Percentiles rank a stretch among this genome's conserved stretches.
phyloP scores from a whole-genome alignment of 2,888 invertebrate genomes.

The Onchidella celtica region DNA sequence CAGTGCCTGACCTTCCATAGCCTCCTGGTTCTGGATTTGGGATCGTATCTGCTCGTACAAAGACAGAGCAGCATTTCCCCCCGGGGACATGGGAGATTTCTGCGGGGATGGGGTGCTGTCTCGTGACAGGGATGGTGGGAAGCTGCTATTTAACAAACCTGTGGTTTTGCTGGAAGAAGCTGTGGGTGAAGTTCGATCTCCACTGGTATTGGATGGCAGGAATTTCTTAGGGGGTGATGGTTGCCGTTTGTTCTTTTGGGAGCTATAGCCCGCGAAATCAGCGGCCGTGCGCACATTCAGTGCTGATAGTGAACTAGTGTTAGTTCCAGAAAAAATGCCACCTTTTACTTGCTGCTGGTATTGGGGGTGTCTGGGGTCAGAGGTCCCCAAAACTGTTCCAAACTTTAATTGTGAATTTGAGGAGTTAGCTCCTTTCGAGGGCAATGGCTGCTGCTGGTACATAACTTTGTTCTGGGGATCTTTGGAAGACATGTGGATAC shows the following conservation, averaged over 20 bases:
- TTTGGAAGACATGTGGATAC: not conserved
- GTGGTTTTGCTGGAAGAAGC: not conserved
- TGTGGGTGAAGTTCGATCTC: not conserved
- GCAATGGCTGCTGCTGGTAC: not conserved
- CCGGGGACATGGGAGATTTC: slow-evolving; percentile 41
- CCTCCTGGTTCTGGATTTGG: slow-evolving; percentile 45
- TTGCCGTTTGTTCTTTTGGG: not conserved
- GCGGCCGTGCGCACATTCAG: not conserved
- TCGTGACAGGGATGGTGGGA: slow-evolving; percentile 12
- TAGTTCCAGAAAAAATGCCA: not conserved
- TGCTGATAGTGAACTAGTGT: not conserved
- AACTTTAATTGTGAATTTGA: slow-evolving; percentile 11
- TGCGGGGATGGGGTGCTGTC: slow-evolving; percentile 45
- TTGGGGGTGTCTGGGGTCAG: not conserved
- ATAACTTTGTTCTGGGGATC: not conserved
- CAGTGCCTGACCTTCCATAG: slow-evolving; percentile 47
- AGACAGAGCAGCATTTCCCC: slow-evolving; percentile 26
- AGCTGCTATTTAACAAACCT: slow-evolving; percentile 19
- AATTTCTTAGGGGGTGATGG: not conserved
- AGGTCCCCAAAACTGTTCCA: not conserved
- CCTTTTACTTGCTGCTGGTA: not conserved
- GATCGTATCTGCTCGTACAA: slow-evolving; percentile 46
- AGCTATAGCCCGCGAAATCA: not conserved
- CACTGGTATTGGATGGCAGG: not conserved
- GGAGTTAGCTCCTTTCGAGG: not conserved